phyloP scores from a whole-genome alignment of 2,888 invertebrate species.

The Drosophila demipolita region DNA sequence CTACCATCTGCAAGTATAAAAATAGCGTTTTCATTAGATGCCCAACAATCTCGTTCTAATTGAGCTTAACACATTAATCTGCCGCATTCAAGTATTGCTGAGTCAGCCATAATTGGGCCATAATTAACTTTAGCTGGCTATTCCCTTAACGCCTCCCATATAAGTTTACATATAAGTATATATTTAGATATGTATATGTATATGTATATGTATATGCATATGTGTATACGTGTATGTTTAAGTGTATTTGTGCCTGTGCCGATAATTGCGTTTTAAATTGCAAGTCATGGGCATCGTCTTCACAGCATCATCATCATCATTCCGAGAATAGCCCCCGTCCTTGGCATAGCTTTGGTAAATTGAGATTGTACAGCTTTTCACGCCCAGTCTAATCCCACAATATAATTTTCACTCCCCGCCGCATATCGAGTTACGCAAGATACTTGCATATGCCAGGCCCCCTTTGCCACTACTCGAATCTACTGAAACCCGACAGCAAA shows the following conservation, averaged over 20 bases:
- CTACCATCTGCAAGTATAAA: conserved; percentile 90
- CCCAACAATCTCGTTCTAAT: conserved; percentile 54
- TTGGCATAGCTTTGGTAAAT: conserved; percentile 58
- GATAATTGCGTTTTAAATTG: conserved; percentile 77
- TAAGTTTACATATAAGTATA: not conserved
- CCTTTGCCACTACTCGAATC: conserved; percentile 8
- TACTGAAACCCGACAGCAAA: not conserved
- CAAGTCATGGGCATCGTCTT: conserved; percentile 58
- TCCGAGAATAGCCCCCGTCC: conserved; percentile 39
- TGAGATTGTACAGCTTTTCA: conserved; percentile 51
- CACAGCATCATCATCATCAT: conserved; percentile 28
- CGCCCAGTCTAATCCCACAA: conserved; percentile 14
- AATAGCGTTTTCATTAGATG: conserved; percentile 48
- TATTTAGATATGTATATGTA: not conserved
- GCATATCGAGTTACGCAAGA: conserved; percentile 56
- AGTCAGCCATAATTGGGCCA: conserved; percentile 67
- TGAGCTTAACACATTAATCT: conserved; percentile 70
- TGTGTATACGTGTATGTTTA: conserved; percentile 5
- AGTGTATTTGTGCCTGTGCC: conserved; percentile 18
- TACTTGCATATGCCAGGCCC: conserved; percentile 19
- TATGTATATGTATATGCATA: conserved; percentile 15
- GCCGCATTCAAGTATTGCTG: conserved; percentile 25
- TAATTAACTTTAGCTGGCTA: conserved; percentile 66
- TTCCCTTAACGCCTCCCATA: conserved; percentile 11
- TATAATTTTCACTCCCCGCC: conserved; percentile 64